phyloP scores from a whole-genome alignment of 1,140 invertebrate species.

The Asobara japonica region DNA sequence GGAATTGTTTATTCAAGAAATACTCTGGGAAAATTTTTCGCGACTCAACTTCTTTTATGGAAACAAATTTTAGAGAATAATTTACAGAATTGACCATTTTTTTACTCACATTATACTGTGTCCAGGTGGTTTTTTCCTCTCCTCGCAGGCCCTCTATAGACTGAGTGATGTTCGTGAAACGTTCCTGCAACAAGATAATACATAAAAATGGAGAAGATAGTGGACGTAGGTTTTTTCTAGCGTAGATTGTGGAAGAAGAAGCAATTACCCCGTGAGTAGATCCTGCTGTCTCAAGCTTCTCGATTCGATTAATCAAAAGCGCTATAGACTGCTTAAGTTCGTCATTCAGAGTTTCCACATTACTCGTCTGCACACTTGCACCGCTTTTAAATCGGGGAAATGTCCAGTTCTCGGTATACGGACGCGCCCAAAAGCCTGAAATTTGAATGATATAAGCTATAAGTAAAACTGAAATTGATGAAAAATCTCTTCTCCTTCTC shows the following conservation, averaged over 20 bases:
- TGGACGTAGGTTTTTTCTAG: no score
- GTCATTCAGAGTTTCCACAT: conserved; percentile 22
- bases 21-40: no score
- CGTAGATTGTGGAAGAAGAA: no score
- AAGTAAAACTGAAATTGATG: neutral
- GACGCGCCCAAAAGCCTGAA: conserved; percentile 53
- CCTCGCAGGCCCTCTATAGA: conserved; percentile 38
- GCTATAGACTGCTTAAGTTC: conserved; percentile 40
- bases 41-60: no score
- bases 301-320: conserved; percentile 44
- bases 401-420: conserved; percentile 31
- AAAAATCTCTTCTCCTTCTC: conserved; percentile 33
- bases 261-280: conserved; percentile 47
- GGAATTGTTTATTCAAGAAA: no score
- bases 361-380: neutral
- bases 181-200: conserved; percentile 38
- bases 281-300: conserved; percentile 46
- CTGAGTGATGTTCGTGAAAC: conserved; percentile 42
- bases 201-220: no score
- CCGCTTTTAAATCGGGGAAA: neutral
- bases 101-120: conserved; percentile 46
- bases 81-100: neutral
- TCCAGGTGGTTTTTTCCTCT: conserved; percentile 34
- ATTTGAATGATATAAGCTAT: conserved; percentile 23
- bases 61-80: no score